These are phyloP conservation scores for Murina feae DNA, from an alignment of 2,113 vertebrate species.

Conservation along the genomic window DNA sequence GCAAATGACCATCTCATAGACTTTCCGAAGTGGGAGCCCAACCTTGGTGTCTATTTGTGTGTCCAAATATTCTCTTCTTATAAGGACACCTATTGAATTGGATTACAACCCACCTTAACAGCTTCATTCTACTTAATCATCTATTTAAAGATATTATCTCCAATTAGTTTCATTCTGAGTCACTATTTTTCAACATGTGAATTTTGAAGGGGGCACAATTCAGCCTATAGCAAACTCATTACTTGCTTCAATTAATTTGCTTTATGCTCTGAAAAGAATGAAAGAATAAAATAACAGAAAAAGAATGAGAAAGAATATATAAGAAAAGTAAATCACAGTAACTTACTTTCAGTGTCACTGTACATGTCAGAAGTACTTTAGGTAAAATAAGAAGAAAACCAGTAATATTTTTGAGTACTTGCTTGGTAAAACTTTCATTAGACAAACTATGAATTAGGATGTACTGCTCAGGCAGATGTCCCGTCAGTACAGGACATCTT, in stretches of 20 bases:
- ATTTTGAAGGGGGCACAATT: neutral
- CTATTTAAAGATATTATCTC: neutral
- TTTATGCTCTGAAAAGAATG: neutral
- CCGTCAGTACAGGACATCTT: neutral
- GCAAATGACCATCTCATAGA: neutral
- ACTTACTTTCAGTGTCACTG: neutral
- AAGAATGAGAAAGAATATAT: neutral
- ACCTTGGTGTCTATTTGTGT: neutral
- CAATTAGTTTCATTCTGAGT: neutral
- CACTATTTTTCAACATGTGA: neutral
- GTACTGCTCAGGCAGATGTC: neutral
- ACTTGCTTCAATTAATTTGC: neutral
- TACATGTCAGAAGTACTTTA: neutral
- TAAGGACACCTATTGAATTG: neutral
- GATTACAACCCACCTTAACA: neutral
- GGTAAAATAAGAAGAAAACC: neutral
- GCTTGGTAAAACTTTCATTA: neutral
- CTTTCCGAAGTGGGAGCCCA: neutral
- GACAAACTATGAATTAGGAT: neutral
- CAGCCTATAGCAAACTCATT: neutral
- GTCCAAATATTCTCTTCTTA: neutral
- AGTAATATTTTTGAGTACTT: neutral
- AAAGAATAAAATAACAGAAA: neutral
- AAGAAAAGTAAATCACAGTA: neutral
- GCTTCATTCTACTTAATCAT: neutral